Evolutionary conservation across 2,113 vertebrate species (phyloP), one percentile per base, ranked within the genome.

Genomic region (Salvelinus sp.): DNA sequence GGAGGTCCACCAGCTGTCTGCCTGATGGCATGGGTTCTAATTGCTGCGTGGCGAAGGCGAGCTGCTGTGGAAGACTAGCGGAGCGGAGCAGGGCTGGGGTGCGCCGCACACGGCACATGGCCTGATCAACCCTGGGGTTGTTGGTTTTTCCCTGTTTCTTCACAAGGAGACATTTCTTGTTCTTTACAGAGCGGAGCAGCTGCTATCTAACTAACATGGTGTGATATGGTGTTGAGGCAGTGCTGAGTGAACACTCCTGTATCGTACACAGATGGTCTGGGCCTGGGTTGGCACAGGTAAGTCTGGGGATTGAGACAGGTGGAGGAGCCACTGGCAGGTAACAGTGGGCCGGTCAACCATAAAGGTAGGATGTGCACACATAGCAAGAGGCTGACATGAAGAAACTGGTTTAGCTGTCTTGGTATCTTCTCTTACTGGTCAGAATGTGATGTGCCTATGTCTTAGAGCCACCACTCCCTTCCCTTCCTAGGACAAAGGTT

Each of bases 1-100:
- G 90, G 93, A 87, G 86, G 84, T 83, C 87, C 77, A 90, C 90
- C 93, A 94, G 93, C 92, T 94, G 93, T 91, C 92, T 88, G 93
- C 90, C 93, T 91, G 90, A 93, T 94, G 92, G 92, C 86, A 72
- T 84, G 88, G 86, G 88, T 89, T 91, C 89, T 94, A 93, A 94
- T 94, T 93, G 89, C 85, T 88, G 85, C 83, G 85, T 73, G 81
- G 85, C 71, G 85, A 82, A 87, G 85, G 83, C 12, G 89, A 88
- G 87, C 88, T 90, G 89, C 90, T 74, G 85, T 71, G 75, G 76
- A 77, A 84, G 76, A 85, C 85, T 86, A 87, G 84, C 78, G 63
- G 83, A 89, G 89, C 83, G 84, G 79, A 85, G 89, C 88, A 80
- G 81, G 82, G 20, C 2, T 30, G 10, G 65, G 23, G 4, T 5